Conservation (phyloP, 2,113 vertebrate species). For the Dipodomys merriami region DNA sequence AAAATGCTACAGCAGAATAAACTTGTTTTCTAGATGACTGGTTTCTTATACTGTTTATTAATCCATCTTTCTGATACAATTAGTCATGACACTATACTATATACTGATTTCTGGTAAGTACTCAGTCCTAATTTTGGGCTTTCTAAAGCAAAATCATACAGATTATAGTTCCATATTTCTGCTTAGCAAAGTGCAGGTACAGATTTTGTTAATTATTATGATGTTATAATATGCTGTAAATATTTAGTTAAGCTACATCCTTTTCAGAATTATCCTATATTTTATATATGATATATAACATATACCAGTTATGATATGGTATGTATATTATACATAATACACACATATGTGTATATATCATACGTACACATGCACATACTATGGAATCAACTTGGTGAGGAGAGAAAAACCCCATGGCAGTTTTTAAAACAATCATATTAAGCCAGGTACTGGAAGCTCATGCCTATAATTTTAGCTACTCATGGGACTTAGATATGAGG, state of each 20-base stretch:
- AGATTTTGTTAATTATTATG: conserved; percentile 25
- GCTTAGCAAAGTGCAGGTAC: not conserved
- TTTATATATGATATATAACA: not conserved
- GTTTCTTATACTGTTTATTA: conserved; percentile 42
- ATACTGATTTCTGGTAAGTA: not conserved
- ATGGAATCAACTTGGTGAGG: not conserved
- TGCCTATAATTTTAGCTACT: too few species aligned
- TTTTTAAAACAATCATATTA: not conserved
- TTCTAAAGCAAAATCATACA: not conserved
- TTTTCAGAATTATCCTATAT: not conserved
- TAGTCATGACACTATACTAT: conserved; percentile 2
- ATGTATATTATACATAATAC: not conserved
- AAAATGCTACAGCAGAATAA: not conserved
- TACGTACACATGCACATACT: not conserved
- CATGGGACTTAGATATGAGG: too few species aligned
- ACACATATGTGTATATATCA: too few species aligned
- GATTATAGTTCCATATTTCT: not conserved
- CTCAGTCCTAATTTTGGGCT: not conserved
- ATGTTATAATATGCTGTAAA: not conserved
- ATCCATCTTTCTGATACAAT: not conserved
- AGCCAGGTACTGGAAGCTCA: too few species aligned
- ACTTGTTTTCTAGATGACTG: not conserved
- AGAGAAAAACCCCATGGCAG: not conserved
- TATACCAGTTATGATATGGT: too few species aligned
- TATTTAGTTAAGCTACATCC: not conserved